Evolutionary conservation across 1,140 invertebrate genomes (phyloP).

Genomic region (Calycopis cecrops): DNA sequence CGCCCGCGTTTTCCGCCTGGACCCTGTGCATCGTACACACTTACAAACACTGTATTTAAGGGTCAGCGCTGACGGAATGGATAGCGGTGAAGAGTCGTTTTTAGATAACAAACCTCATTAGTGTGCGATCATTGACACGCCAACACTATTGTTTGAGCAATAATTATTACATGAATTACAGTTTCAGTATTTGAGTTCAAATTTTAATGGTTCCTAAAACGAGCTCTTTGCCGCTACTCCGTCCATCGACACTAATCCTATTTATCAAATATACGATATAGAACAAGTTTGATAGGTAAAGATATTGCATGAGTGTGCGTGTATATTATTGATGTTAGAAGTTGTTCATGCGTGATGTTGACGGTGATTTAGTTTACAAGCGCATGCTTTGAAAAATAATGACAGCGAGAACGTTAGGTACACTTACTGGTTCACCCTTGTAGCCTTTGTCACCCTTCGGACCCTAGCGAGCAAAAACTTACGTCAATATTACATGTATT

Average conservation of each 20-base stretch:
- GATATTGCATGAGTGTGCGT: slow-evolving; percentile 11
- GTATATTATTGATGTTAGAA: slow-evolving; percentile 22
- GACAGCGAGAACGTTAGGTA: neutral
- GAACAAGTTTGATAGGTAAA: neutral
- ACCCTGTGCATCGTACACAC: slow-evolving; percentile 76
- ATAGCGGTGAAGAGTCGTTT: no score
- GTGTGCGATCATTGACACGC: no score
- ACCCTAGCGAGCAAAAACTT: slow-evolving; percentile 76
- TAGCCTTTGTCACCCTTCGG: slow-evolving; percentile 91
- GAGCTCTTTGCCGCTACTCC: neutral
- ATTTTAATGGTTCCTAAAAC: no score
- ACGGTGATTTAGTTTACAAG: slow-evolving; percentile 25
- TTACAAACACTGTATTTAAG: neutral
- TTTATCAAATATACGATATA: no score
- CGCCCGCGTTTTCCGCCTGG: slow-evolving; percentile 90
- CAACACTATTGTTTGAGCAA: neutral
- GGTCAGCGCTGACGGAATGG: neutral
- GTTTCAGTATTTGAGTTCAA: neutral
- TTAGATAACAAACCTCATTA: no score
- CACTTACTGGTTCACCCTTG: slow-evolving; percentile 90
- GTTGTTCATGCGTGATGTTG: slow-evolving; percentile 29
- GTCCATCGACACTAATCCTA: neutral
- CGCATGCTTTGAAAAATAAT: neutral
- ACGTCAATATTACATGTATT: slow-evolving; percentile 24
- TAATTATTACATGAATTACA: neutral